These are phyloP conservation scores for Pseudococcus longispinus DNA, from an alignment of 2,888 invertebrate genomes.

Conservation along the genomic window DNA sequence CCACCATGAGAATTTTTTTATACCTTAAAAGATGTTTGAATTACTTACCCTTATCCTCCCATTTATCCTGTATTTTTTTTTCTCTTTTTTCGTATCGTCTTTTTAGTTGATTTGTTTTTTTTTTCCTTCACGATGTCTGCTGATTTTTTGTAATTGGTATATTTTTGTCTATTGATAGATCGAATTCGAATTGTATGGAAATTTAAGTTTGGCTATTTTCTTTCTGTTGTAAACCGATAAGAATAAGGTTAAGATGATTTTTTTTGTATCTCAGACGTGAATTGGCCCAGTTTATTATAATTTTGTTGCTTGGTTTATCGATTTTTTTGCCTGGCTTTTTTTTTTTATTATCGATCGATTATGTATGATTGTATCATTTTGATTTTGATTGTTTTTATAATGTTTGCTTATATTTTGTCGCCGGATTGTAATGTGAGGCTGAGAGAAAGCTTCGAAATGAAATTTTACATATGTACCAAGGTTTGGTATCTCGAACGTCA, in stretches of 20 bases:
- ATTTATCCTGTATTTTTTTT: not conserved
- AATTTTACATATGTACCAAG: not conserved
- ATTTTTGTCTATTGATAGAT: too few species aligned
- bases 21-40: not conserved
- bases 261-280: not conserved
- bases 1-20: not conserved
- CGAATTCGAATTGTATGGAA: not conserved
- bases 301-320: too few species aligned
- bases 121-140: constrained; percentile 29
- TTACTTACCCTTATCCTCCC: not conserved
- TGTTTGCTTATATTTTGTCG: not conserved
- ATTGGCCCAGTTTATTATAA: too few species aligned
- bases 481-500: not conserved
- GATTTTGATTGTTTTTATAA: not conserved
- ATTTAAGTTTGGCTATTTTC: not conserved
- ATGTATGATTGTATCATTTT: not conserved
- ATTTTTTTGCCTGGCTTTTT: too few species aligned
- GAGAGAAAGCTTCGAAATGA: not conserved
- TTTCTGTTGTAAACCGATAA: not conserved
- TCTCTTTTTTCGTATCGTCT: not conserved
- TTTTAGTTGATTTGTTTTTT: not conserved
- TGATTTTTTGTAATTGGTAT: not conserved
- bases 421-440: not conserved
- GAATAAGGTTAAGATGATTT: not conserved
- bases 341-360: not conserved